These are phyloP conservation scores for Euura saliciscinereae DNA, from an alignment of 1,140 invertebrate genomes.

Conservation along the genomic window DNA sequence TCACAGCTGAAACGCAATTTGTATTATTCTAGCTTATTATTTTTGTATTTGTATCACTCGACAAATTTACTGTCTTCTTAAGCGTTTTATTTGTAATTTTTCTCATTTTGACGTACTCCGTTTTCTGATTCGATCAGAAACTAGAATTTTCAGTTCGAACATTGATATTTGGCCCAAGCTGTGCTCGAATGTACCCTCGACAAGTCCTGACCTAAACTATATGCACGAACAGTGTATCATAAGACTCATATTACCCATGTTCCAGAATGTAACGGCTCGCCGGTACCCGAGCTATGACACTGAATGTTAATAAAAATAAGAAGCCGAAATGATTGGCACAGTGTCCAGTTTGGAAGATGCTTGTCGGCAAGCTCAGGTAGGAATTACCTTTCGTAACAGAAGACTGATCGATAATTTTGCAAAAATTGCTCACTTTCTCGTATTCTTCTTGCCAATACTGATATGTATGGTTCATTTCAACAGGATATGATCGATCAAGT, in stretches of 20 bases:
- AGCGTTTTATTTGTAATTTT: no score
- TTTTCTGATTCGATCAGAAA: no score
- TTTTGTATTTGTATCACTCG: no score
- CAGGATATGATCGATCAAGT: conserved; percentile 55
- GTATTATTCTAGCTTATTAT: no score
- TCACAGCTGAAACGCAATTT: no score
- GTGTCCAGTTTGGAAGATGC: conserved; percentile 53
- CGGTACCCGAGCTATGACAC: conserved; percentile 41
- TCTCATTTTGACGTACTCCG: no score
- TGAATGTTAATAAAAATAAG: conserved; percentile 42
- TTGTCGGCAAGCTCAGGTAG: conserved; percentile 55
- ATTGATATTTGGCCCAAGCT: no score
- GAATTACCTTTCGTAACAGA: no score
- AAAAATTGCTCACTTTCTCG: background rate
- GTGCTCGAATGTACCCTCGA: no score
- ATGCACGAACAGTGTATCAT: background rate
- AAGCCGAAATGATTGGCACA: conserved; percentile 53
- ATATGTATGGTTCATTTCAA: background rate
- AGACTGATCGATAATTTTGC: conserved; percentile 1
- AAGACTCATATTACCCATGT: background rate
- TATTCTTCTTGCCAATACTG: background rate
- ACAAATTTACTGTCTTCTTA: no score
- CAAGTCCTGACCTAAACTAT: no score
- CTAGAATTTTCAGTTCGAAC: no score
- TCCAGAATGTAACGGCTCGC: background rate